These are phyloP conservation scores for Leptothorax acervorum DNA, from an alignment of 2,888 invertebrate genomes.

Conservation along the genomic window DNA sequence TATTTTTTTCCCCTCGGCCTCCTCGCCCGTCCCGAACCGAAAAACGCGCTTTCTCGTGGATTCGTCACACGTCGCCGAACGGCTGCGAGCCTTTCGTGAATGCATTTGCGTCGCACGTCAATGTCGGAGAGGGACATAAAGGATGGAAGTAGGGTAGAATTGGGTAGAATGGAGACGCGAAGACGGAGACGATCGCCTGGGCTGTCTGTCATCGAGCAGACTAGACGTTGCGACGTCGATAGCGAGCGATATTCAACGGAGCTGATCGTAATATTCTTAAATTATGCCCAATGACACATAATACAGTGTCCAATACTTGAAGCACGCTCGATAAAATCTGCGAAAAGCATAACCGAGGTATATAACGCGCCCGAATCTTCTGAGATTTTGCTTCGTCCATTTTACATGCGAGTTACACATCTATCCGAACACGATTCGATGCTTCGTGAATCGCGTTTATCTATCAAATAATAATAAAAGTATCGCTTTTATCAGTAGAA, in stretches of 20 bases:
- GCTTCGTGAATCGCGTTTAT: not conserved
- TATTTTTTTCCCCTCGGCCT: not conserved
- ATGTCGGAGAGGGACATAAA: not conserved
- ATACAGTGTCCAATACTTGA: slow-evolving; percentile 12
- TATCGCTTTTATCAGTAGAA: not conserved
- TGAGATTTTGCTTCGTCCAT: not conserved
- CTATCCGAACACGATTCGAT: not conserved
- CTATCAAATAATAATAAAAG: not conserved
- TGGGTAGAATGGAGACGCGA: slow-evolving; percentile 18
- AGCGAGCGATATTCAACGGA: slow-evolving; percentile 38
- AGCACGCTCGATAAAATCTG: slow-evolving; percentile 20
- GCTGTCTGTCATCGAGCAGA: slow-evolving; percentile 59
- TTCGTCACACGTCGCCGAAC: slow-evolving; percentile 73
- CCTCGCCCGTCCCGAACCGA: not conserved
- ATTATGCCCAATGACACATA: not conserved
- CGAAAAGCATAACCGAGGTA: not conserved
- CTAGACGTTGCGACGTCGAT: slow-evolving; percentile 58
- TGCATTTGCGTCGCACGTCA: slow-evolving; percentile 68
- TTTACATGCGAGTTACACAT: not conserved
- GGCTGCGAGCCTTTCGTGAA: slow-evolving; percentile 70
- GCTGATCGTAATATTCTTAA: slow-evolving; percentile 35
- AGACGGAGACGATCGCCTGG: slow-evolving; percentile 5
- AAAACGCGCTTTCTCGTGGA: slow-evolving; percentile 58
- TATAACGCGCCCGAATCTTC: not conserved
- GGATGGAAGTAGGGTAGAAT: slow-evolving; percentile 10